A percentile compares a stretch with the other conserved stretches of the same genome.
Conservation (phyloP, 1,140 invertebrate species). For the Nymphalis io region DNA sequence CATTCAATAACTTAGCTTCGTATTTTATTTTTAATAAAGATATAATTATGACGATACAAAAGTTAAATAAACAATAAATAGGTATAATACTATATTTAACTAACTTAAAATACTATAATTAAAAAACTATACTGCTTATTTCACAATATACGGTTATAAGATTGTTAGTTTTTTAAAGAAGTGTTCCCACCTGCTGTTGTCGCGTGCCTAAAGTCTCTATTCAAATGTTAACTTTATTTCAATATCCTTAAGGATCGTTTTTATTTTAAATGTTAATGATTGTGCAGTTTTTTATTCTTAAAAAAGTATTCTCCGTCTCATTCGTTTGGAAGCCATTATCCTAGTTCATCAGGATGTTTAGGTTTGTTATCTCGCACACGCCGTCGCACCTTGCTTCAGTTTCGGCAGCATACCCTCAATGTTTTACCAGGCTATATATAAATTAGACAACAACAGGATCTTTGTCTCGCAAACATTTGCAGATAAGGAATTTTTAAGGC, state of each 20-base stretch:
- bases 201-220: constrained; percentile 58
- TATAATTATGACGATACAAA: too few species aligned
- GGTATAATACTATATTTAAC: background rate
- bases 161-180: constrained; percentile 76
- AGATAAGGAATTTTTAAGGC: constrained; percentile 65
- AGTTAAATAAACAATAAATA: background rate
- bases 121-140: constrained; percentile 65
- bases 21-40: too few species aligned
- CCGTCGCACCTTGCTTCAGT: constrained; percentile 67
- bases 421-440: constrained; percentile 62
- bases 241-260: constrained; percentile 31
- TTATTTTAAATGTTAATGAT: constrained; percentile 25
- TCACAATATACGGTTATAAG: constrained; percentile 67
- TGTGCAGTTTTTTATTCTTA: constrained; percentile 64
- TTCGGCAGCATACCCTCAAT: constrained; percentile 53
- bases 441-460: constrained; percentile 69
- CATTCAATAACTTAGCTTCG: too few species aligned
- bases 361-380: constrained; percentile 75
- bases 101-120: constrained; percentile 18
- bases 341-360: constrained; percentile 72
- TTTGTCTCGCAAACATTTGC: constrained; percentile 67
- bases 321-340: constrained; percentile 62
- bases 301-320: constrained; percentile 56
- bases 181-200: constrained; percentile 75
- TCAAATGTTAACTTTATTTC: constrained; percentile 37